Percentiles rank a stretch among this genome's conserved stretches.
These are phyloP conservation scores for Catamblyrhynchus diadema DNA, from an alignment of 2,797 vertebrate species.

Conservation along the genomic window DNA sequence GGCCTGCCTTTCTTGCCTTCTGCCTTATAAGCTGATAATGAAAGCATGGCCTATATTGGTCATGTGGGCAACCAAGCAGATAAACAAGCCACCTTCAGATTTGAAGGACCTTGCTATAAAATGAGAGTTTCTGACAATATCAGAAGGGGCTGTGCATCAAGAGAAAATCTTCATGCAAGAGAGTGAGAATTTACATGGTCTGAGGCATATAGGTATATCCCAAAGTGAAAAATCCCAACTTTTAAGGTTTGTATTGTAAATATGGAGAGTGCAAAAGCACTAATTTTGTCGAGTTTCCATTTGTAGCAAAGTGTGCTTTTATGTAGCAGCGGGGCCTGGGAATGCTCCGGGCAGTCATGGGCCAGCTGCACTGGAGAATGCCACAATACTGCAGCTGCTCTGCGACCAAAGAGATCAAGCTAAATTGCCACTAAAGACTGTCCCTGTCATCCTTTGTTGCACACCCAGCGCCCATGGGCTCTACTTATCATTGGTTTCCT, in stretches of 20 bases:
- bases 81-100: background rate
- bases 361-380: background rate
- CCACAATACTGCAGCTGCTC: background rate
- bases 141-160: background rate
- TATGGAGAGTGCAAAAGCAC: background rate
- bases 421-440: background rate
- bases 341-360: background rate
- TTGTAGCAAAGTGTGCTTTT: background rate
- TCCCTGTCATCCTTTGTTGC: background rate
- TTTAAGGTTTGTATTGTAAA: background rate
- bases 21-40: background rate
- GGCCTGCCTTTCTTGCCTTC: background rate
- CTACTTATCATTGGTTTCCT: conserved; percentile 15
- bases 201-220: background rate
- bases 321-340: background rate
- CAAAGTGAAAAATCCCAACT: rapidly evolving
- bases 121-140: background rate
- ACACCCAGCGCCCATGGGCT: background rate
- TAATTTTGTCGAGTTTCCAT: background rate
- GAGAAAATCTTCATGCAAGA: background rate
- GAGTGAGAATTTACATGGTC: background rate
- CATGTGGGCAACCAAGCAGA: background rate
- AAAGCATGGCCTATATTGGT: background rate
- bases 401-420: background rate
- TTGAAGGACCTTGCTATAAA: background rate